phyloP scores from a whole-genome alignment of 2,797 vertebrate genomes.

The Lacerta agilis region DNA sequence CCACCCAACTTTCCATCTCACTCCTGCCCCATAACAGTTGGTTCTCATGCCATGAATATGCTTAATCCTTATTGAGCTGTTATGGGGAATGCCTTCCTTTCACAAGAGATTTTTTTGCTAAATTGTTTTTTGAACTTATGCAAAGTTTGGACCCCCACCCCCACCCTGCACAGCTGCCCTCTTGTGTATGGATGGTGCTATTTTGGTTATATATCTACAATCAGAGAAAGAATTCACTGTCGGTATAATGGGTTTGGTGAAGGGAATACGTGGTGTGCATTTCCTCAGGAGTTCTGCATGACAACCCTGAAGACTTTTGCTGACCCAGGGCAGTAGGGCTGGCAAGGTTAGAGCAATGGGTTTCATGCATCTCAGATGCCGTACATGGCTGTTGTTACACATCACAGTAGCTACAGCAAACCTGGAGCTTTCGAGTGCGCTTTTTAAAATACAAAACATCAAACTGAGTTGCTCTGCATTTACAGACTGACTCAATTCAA shows the following conservation, averaged over 20 bases:
- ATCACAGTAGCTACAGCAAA: background rate
- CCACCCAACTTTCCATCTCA: no score
- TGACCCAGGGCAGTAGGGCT: background rate
- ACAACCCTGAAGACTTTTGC: background rate
- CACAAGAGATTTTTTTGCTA: no score
- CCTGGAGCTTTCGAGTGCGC: background rate
- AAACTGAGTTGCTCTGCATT: constrained; percentile 6
- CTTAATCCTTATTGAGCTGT: background rate
- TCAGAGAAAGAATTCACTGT: background rate
- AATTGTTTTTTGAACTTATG: no score
- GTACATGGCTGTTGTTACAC: background rate
- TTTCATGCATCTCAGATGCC: background rate
- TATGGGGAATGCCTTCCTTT: background rate
- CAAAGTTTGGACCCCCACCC: no score
- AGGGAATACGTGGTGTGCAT: background rate
- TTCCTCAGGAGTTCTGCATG: background rate
- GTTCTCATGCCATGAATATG: background rate
- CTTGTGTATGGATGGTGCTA: background rate
- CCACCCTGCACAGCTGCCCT: background rate
- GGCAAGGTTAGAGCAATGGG: background rate
- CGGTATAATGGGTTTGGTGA: background rate
- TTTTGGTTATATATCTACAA: background rate
- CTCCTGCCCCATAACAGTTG: no score
- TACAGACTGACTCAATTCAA: constrained; percentile 13
- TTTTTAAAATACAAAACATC: background rate